Evolutionary conservation across 2,888 invertebrate genomes (phyloP).

Genomic region (Dicranocentrus wangi): DNA sequence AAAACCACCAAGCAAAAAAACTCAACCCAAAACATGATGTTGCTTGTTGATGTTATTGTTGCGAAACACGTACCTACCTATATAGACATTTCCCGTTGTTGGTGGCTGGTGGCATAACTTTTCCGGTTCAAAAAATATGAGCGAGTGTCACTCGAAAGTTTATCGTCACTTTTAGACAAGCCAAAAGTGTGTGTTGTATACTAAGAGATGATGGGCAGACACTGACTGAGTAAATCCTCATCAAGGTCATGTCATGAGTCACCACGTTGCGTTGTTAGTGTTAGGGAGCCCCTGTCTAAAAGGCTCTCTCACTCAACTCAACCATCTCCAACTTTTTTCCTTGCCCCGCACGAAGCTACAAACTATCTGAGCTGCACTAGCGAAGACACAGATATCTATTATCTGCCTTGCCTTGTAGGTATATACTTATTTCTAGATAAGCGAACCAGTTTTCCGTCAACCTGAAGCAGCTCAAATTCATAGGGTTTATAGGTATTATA

Average conservation of each 20-base stretch:
- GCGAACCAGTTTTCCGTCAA: slow-evolving; percentile 25
- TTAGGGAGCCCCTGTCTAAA: too few relatives aligned
- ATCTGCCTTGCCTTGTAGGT: not conserved
- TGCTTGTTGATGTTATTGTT: too few relatives aligned
- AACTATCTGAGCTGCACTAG: too few relatives aligned
- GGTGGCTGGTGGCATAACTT: too few relatives aligned
- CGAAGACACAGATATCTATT: too few relatives aligned
- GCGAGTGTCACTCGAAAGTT: too few relatives aligned
- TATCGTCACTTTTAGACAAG: slow-evolving; percentile 12
- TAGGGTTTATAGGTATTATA: slow-evolving; percentile 28
- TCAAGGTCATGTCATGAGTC: slow-evolving; percentile 35
- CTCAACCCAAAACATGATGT: too few relatives aligned
- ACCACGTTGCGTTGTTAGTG: slow-evolving; percentile 8
- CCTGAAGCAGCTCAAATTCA: slow-evolving; percentile 49
- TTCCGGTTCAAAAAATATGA: too few relatives aligned
- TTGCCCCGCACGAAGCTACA: not conserved
- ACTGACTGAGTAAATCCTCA: slow-evolving; percentile 38
- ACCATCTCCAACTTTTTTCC: not conserved
- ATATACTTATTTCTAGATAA: not conserved
- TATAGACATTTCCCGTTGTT: too few relatives aligned
- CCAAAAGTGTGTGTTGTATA: not conserved
- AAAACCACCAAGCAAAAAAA: too few relatives aligned
- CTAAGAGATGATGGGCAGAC: not conserved
- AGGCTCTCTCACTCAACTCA: too few relatives aligned
- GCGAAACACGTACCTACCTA: too few relatives aligned